Base-by-base conservation (phyloP, 2,797 vertebrate genomes). In the Coreius guichenoti region DNA sequence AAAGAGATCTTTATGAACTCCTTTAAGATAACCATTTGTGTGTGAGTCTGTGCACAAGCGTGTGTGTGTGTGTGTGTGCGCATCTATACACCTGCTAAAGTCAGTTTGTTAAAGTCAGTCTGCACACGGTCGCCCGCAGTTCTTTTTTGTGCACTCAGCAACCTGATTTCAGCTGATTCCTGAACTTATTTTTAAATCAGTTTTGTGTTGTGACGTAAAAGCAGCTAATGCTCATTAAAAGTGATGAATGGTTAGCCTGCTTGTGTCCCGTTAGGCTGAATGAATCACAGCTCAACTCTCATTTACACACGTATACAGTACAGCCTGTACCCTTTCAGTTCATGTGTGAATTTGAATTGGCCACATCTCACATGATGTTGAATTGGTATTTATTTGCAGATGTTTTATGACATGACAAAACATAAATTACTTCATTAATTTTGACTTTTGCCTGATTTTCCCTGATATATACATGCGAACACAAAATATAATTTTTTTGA, bases 141-240 rank as follows among this genome's bases (percentile, higher is more conserved):
- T 70, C 1, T 29, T 63, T 80, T 85, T 36, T 73, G 83, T 51
- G 8, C 9, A 23, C 26, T 77, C 74, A 77, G 82, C 82, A 77
- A 36, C 73, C 47, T n/a, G 33, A 79, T 84, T 84, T 69, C 19
- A 63, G 73, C 81, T 76, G 33, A 74, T 79, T 83, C 65, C 43
- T 72, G 39, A 3, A 19, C 58, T 87, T 80, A 80, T 80, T 78
- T 77, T 67, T 70, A 65, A 72, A 85, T 80, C 29, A 8, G 19
- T 84, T 58, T 70, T 29, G 65, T 61, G 26, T 61, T 14, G 67
- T 70, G 76, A 85, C 39, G 76, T 72, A 49, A 78, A 17, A 61
- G 68, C 68, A 67, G 69, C 68, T 74, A 84, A 68, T 45, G 43
- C 56, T 78, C 33, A 51, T 54, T 74, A 54, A n/a, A 56, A 8